Percentiles rank a stretch among this genome's conserved stretches.
Evolutionary conservation across 2,113 vertebrate species (phyloP).

Genomic region (Plecotus auritus): DNA sequence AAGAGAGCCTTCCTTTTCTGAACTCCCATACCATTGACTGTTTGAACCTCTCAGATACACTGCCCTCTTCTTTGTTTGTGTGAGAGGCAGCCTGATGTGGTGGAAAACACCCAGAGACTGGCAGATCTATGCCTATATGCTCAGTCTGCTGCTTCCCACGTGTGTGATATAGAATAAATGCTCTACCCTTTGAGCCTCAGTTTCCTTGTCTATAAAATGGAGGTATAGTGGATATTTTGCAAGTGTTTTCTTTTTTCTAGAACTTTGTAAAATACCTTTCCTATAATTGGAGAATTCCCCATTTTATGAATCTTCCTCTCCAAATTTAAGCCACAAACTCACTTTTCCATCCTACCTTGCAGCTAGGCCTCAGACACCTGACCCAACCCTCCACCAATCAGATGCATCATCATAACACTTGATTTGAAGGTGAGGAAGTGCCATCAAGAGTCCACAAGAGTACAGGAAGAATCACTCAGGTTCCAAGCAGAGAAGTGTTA

Average conservation of each 20-base stretch:
- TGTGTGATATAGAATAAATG: not conserved
- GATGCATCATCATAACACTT: not conserved
- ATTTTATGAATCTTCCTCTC: not conserved
- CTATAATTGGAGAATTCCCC: not conserved
- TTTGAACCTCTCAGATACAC: not conserved
- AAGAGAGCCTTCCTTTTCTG: not conserved
- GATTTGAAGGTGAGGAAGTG: not conserved
- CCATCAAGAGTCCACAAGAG: not conserved
- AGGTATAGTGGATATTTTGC: not conserved
- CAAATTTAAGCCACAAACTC: not conserved
- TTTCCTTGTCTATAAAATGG: not conserved
- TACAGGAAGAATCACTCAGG: not conserved
- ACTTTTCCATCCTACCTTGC: not conserved
- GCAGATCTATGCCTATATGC: fast-evolving
- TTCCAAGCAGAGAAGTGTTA: not conserved
- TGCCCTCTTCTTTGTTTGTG: not conserved
- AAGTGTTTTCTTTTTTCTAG: not conserved
- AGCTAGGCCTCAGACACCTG: not conserved
- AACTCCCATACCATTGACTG: not conserved
- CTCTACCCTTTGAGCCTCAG: not conserved
- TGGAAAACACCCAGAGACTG: too few species aligned
- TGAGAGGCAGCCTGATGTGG: not conserved
- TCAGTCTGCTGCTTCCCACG: not conserved
- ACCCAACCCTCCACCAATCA: not conserved
- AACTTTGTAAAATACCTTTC: not conserved